A percentile compares a stretch with the other conserved stretches of the same genome.
Evolutionary conservation across 2,888 invertebrate genomes (phyloP).

Genomic region (Hartigia nigra): DNA sequence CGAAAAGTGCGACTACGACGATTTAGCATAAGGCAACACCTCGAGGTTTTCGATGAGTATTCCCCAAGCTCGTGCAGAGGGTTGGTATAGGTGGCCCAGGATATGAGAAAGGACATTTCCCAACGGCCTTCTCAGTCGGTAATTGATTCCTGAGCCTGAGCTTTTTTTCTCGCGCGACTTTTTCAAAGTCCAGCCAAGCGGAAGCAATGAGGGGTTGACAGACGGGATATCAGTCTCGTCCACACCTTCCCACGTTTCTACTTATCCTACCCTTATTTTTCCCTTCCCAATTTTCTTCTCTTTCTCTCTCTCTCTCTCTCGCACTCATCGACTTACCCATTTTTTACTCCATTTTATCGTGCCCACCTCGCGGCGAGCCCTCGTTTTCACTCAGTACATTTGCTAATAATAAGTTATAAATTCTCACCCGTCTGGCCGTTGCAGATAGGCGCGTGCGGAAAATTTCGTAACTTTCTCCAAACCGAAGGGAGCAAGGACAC

Average conservation of each 20-base stretch:
- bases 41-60: background rate
- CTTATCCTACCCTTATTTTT: constrained; percentile 2
- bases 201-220: constrained; percentile 28
- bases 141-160: constrained; percentile 34
- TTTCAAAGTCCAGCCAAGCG: constrained; percentile 22
- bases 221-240: constrained; percentile 26
- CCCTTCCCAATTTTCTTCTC: background rate
- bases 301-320: background rate
- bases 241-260: constrained; percentile 12
- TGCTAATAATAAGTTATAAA: constrained; percentile 38
- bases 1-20: background rate
- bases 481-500: background rate
- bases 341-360: background rate
- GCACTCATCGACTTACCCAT: background rate
- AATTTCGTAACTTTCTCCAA: background rate
- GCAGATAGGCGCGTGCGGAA: constrained; percentile 1
- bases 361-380: background rate
- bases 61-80: background rate
- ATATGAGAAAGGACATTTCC: constrained; percentile 19
- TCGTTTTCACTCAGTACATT: constrained; percentile 34
- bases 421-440: constrained; percentile 10
- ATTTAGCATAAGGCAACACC: background rate
- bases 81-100: background rate
- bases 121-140: constrained; percentile 22
- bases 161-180: constrained; percentile 21